A percentile compares a stretch with the other conserved stretches of the same genome.
Conservation (phyloP, 2,888 invertebrate genomes). For the Conus canariensis region DNA sequence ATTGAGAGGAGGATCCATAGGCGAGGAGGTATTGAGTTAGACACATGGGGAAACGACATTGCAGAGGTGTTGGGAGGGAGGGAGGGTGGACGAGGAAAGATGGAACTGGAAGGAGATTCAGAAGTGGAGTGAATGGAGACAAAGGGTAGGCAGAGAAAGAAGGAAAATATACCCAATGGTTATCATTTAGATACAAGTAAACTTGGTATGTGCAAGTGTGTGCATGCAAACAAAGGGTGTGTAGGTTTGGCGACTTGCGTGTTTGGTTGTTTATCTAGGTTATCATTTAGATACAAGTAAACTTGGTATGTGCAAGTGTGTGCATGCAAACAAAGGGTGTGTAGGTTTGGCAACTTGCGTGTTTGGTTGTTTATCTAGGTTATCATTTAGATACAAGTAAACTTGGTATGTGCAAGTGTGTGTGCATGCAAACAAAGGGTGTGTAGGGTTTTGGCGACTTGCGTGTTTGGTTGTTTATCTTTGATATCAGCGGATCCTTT, state of each 20-base stretch:
- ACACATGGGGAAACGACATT: too few species aligned
- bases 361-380: not conserved
- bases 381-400: too few species aligned
- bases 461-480: not conserved
- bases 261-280: not conserved
- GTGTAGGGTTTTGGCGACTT: too few species aligned
- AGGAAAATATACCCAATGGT: too few species aligned
- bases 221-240: not conserved
- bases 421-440: constrained; percentile 12
- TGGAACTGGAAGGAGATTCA: not conserved
- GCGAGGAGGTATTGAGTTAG: not conserved
- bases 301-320: not conserved
- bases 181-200: too few species aligned
- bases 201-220: not conserved
- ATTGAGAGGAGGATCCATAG: constrained; percentile 31
- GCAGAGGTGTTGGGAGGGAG: not conserved
- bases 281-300: too few species aligned
- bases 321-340: not conserved
- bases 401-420: not conserved
- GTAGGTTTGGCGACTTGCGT: not conserved
- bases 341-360: not conserved
- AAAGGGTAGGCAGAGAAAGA: too few species aligned
- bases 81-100: not conserved
- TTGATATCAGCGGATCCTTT: not conserved
- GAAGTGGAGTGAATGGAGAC: too few species aligned